phyloP scores from a whole-genome alignment of 1,140 invertebrate genomes.

The Archivesica marissinica region DNA sequence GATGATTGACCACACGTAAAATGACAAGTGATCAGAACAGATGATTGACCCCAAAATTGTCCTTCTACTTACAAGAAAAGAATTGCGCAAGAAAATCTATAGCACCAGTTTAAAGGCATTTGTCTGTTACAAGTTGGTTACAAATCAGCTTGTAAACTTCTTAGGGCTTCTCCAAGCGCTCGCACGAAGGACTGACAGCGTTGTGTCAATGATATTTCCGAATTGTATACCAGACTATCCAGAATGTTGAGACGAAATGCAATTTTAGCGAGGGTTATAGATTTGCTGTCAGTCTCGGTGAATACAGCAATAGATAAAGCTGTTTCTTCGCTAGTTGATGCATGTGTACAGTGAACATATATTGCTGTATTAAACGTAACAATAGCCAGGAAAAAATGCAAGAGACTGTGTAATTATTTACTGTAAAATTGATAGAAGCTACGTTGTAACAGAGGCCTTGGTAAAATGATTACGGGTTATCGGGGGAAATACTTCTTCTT shows the following conservation, averaged over 20 bases:
- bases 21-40: no score
- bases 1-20: no score
- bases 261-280: slow-evolving; percentile 44
- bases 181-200: slow-evolving; percentile 12
- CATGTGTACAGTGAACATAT: slow-evolving; percentile 19
- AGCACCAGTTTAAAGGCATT: slow-evolving; percentile 18
- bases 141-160: slow-evolving; percentile 6
- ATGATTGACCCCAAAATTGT: no score
- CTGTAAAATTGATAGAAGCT: slow-evolving; percentile 16
- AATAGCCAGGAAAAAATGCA: slow-evolving; percentile 7
- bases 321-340: slow-evolving; percentile 27
- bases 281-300: slow-evolving; percentile 42
- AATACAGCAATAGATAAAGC: slow-evolving; percentile 42
- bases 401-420: slow-evolving; percentile 40
- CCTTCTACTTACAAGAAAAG: no score
- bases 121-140: slow-evolving; percentile 12
- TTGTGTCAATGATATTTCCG: slow-evolving; percentile 38
- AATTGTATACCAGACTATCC: slow-evolving; percentile 30
- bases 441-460: not conserved
- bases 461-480: slow-evolving; percentile 30
- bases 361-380: slow-evolving; percentile 40
- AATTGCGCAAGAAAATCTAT: slow-evolving; percentile 34
- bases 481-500: not conserved
- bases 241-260: slow-evolving; percentile 36
- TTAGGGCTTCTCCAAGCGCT: not conserved